A percentile compares a stretch with the other conserved stretches of the same genome.
phyloP scores from a whole-genome alignment of 1,140 invertebrate species.

The Lineus longissimus region DNA sequence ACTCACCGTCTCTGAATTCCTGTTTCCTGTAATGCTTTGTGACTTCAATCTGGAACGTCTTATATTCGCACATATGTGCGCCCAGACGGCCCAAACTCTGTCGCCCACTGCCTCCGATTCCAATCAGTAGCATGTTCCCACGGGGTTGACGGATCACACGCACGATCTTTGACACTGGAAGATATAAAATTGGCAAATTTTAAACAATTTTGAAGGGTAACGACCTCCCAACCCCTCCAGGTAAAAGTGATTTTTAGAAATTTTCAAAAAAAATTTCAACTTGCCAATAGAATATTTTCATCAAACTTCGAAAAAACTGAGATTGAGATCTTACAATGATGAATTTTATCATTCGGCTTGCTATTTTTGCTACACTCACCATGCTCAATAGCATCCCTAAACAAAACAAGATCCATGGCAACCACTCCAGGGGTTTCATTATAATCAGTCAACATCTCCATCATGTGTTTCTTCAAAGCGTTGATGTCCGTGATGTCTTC shows the following conservation, averaged over 20 bases:
- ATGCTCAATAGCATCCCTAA: constrained; percentile 79
- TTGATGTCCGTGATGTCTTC: constrained; percentile 69
- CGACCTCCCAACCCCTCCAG: no score
- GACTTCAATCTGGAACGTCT: constrained; percentile 73
- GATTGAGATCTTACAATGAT: no score
- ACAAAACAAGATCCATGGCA: constrained; percentile 75
- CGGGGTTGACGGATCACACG: constrained; percentile 77
- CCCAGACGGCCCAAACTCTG: constrained; percentile 50
- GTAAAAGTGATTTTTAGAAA: no score
- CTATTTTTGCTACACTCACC: constrained; percentile 28
- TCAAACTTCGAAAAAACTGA: no score
- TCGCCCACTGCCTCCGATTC: constrained; percentile 64
- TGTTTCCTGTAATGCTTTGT: constrained; percentile 69
- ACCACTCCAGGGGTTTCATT: constrained; percentile 71
- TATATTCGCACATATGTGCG: constrained; percentile 66
- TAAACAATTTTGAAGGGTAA: no score
- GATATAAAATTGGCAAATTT: constrained; percentile 3
- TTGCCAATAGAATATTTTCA: no score
- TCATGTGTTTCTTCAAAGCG: constrained; percentile 63
- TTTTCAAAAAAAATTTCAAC: no score
- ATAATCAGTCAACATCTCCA: constrained; percentile 71
- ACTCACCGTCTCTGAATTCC: constrained; percentile 70
- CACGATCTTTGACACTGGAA: constrained; percentile 67
- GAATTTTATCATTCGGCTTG: no score
- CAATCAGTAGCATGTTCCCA: constrained; percentile 78